Percentiles rank a stretch among this genome's conserved stretches.
Evolutionary conservation across 2,888 invertebrate species (phyloP).

Genomic region (Atherix ibis): DNA sequence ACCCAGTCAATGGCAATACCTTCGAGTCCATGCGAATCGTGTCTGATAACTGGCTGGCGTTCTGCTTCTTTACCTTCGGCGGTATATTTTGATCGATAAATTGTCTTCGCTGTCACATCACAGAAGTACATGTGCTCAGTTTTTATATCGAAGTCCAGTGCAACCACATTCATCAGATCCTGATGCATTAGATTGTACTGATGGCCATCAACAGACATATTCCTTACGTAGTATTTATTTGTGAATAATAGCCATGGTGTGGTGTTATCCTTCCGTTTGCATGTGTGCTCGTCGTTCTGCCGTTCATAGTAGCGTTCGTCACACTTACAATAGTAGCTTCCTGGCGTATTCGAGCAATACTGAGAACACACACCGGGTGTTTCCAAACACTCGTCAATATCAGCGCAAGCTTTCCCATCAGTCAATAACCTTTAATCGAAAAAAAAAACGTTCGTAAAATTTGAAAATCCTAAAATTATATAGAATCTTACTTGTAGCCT

Average conservation of each 20-base stretch:
- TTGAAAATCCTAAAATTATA: conserved; percentile 1
- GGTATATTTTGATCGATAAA: conserved; percentile 56
- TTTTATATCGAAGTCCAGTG: conserved; percentile 79
- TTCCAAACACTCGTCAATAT: conserved; percentile 80
- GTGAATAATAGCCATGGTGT: conserved; percentile 85
- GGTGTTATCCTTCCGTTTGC: conserved; percentile 70
- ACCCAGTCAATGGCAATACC: conserved; percentile 96
- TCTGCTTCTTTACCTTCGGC: conserved; percentile 41
- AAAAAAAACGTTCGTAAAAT: conserved; percentile 1
- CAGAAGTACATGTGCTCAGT: conserved; percentile 86
- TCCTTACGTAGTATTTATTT: conserved; percentile 94
- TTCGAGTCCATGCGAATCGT: conserved; percentile 93
- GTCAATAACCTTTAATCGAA: conserved; percentile 40
- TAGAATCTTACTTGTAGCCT: conserved; percentile 55
- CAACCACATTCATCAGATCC: conserved; percentile 92
- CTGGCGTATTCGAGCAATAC: conserved; percentile 87
- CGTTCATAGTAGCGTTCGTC: conserved; percentile 80
- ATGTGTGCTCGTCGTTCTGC: conserved; percentile 71
- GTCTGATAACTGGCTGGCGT: conserved; percentile 72
- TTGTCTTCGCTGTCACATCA: conserved; percentile 90
- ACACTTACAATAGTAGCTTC: conserved; percentile 92
- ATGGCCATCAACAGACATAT: conserved; percentile 80
- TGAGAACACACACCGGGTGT: conserved; percentile 86
- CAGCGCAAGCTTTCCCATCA: conserved; percentile 83
- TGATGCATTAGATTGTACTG: conserved; percentile 79